Conservation (phyloP, 1,140 invertebrate species). For the Sinella curviseta region DNA sequence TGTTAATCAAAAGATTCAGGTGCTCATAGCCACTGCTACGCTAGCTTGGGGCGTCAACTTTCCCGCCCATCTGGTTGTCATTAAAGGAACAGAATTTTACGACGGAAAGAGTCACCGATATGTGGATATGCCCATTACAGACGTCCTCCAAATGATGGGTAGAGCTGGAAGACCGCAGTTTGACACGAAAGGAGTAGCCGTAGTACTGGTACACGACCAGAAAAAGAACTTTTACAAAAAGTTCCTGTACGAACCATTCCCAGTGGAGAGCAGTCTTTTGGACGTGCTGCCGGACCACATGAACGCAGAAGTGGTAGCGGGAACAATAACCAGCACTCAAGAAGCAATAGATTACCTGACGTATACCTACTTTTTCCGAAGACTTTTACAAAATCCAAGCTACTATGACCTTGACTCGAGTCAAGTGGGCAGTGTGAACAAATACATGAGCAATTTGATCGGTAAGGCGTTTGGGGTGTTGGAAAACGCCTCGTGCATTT, state of each 20-base stretch:
- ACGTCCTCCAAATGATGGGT: slow-evolving; percentile 99
- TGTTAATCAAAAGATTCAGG: slow-evolving; percentile 95
- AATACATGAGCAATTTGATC: slow-evolving; percentile 73
- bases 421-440: slow-evolving; percentile 72
- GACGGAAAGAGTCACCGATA: slow-evolving; percentile 96
- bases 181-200: slow-evolving; percentile 91
- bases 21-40: slow-evolving; percentile 95
- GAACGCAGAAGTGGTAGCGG: slow-evolving; percentile 89
- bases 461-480: slow-evolving; percentile 74
- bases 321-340: slow-evolving; percentile 88
- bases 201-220: slow-evolving; percentile 94
- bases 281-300: slow-evolving; percentile 92
- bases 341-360: slow-evolving; percentile 95
- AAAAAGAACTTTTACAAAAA: slow-evolving; percentile 99
- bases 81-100: slow-evolving; percentile 94
- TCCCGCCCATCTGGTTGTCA: slow-evolving; percentile 85
- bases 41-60: slow-evolving; percentile 99
- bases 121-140: slow-evolving; percentile 99
- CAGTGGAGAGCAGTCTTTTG: slow-evolving; percentile 93
- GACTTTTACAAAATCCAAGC: slow-evolving; percentile 88
- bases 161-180: slow-evolving; percentile 94
- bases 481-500: slow-evolving; percentile 73
- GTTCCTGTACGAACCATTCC: slow-evolving; percentile 98
- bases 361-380: slow-evolving; percentile 96
- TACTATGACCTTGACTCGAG: slow-evolving; percentile 84